Evolutionary conservation across 2,797 vertebrate species (phyloP), one percentile per base, ranked within the genome.

Genomic region (Dendrocincla fuliginosa): DNA sequence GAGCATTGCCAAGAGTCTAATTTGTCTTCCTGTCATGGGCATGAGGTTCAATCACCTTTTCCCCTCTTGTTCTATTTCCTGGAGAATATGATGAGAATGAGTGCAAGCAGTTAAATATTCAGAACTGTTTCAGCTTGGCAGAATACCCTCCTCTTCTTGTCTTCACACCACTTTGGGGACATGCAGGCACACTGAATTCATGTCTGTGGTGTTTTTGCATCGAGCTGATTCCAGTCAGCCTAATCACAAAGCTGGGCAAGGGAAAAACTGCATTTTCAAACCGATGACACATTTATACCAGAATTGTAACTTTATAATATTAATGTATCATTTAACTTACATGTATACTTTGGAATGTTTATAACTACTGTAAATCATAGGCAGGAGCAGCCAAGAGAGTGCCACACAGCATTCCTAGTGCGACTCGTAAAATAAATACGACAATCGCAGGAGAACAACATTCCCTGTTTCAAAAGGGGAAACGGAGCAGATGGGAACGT

Each of bases 311-410:
- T 94, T 97, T 97, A 95, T 95, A 96, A 96, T 96, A 96, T 97
- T 98, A 97, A 95, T 96, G 97, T 96, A 97, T 97, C 96, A 65
- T 96, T 97, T 96, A 96, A 97, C 97, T 97, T 98, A 97, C 98
- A 96, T 95, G 97, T 97, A 55, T 98, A 92, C 97, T 97, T 97
- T 97, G 97, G 97, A 98, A 98, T 98, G 97, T 97, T 98, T 97
- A 97, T 97, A 97, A 97, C 97, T 96, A 95, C 97, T 84, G 88
- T 98, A 97, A 98, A 98, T 98, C 97, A 97, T 42, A 73, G 80
- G 96, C 71, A 3, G 65, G 61, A 89, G 89, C 41, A 18, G 95
- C 97, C 96, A 96, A 95, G 88, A 94, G 96, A 90, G 91, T 96
- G 96, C 63, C 96, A 90, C 81, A 55, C 94, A 88, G 84, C 96